Conservation (phyloP, 2,797 vertebrate species). For the Syndactyla subalaris region DNA sequence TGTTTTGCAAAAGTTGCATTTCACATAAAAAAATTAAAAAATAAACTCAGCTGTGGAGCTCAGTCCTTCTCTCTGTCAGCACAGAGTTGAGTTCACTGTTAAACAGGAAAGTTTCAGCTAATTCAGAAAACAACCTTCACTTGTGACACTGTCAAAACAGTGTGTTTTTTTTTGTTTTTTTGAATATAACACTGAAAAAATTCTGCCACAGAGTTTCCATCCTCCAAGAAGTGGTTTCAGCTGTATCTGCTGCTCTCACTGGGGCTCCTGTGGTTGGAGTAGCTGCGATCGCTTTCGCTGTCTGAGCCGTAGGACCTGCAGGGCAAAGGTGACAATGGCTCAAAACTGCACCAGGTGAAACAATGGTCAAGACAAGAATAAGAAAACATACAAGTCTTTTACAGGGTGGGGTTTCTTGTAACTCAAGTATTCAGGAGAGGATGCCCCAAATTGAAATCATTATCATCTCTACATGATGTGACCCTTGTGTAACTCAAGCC, state of each 20-base stretch:
- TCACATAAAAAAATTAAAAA: conserved; percentile 43
- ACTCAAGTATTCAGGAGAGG: background rate
- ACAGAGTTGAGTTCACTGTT: background rate
- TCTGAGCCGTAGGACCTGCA: conserved; percentile 88
- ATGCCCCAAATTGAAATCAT: background rate
- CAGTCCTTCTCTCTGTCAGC: background rate
- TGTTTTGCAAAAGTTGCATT: conserved; percentile 46
- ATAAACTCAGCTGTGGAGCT: background rate
- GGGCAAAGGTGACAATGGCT: background rate
- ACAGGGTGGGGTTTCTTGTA: background rate
- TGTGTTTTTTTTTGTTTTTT: background rate
- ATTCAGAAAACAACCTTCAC: conserved; percentile 8
- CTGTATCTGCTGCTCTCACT: conserved; percentile 92
- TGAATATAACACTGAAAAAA: conserved; percentile 4
- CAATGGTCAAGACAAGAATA: accelerated
- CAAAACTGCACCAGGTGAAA: background rate
- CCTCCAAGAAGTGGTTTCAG: conserved; percentile 32
- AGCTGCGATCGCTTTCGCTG: conserved; percentile 88
- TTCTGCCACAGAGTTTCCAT: background rate
- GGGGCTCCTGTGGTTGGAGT: conserved; percentile 87
- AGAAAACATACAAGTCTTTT: background rate
- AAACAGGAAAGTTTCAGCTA: background rate
- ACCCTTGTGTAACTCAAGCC: background rate
- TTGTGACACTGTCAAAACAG: conserved; percentile 6
- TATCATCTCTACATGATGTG: background rate